Percentiles rank a stretch among this genome's conserved stretches.
Conservation (phyloP, 2,113 vertebrate genomes). For the Cyanoramphus novaezelandiae region DNA sequence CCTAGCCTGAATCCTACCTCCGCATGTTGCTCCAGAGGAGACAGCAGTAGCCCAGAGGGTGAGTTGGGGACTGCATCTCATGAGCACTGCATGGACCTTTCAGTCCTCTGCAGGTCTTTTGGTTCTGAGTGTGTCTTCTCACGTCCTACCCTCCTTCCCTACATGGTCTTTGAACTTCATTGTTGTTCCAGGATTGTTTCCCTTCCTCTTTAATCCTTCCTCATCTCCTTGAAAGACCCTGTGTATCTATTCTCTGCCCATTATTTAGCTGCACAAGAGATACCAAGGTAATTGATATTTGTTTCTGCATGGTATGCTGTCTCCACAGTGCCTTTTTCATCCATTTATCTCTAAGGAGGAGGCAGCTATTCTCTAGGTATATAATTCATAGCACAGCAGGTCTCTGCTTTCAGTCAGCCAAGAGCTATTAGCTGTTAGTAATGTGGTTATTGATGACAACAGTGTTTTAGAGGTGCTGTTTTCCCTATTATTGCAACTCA, state of each 20-base stretch:
- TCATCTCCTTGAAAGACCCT: neutral
- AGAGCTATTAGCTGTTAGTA: neutral
- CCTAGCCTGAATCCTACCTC: neutral
- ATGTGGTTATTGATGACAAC: neutral
- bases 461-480: neutral
- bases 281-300: neutral
- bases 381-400: constrained; percentile 8
- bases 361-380: neutral
- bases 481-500: neutral
- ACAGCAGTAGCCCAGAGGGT: neutral
- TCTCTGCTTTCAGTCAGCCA: neutral
- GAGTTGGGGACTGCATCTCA: neutral
- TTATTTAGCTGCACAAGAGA: neutral
- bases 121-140: neutral
- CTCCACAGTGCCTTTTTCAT: neutral
- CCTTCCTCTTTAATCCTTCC: neutral
- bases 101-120: neutral
- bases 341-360: neutral
- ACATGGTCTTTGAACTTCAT: neutral
- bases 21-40: neutral
- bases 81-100: neutral
- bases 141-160: neutral
- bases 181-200: neutral
- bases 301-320: neutral
- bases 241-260: neutral